phyloP scores from a whole-genome alignment of 2,113 vertebrate genomes.

The Gallinago paraguaiae region DNA sequence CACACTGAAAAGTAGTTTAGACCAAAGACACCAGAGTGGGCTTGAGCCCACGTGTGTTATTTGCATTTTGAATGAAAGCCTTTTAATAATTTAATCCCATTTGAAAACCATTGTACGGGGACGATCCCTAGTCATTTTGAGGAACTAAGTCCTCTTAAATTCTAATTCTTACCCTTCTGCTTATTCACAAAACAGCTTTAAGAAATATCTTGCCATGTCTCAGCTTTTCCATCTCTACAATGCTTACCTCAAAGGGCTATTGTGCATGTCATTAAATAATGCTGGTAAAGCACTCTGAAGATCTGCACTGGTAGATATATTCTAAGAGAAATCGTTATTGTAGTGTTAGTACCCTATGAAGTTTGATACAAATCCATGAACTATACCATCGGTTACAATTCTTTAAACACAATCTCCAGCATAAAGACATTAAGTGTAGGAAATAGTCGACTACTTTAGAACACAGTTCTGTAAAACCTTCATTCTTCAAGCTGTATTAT shows the following conservation, averaged over 20 bases:
- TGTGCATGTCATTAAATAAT: constrained; percentile 58
- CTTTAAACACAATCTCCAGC: constrained; percentile 39
- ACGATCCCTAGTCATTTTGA: neutral
- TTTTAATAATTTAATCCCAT: constrained; percentile 59
- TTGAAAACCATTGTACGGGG: constrained; percentile 37
- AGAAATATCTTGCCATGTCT: constrained; percentile 3
- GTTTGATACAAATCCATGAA: constrained; percentile 56
- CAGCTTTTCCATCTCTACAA: constrained; percentile 50
- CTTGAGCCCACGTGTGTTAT: neutral
- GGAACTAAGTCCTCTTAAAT: constrained; percentile 53
- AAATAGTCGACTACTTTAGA: constrained; percentile 47
- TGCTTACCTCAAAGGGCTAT: constrained; percentile 36
- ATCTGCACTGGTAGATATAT: constrained; percentile 15
- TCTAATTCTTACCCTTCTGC: constrained; percentile 46
- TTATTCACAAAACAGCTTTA: constrained; percentile 54
- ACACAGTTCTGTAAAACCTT: constrained; percentile 29
- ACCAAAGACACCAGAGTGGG: constrained; percentile 11
- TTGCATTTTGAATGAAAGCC: constrained; percentile 42
- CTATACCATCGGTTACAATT: constrained; percentile 39
- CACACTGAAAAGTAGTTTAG: neutral
- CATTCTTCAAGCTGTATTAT: constrained; percentile 61
- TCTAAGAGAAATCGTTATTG: constrained; percentile 8
- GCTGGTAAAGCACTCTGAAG: constrained; percentile 54
- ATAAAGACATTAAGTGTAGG: constrained; percentile 47
- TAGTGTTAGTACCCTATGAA: neutral